Evolutionary conservation across 1,140 invertebrate species (phyloP).

Genomic region (Rhyzopertha dominica): DNA sequence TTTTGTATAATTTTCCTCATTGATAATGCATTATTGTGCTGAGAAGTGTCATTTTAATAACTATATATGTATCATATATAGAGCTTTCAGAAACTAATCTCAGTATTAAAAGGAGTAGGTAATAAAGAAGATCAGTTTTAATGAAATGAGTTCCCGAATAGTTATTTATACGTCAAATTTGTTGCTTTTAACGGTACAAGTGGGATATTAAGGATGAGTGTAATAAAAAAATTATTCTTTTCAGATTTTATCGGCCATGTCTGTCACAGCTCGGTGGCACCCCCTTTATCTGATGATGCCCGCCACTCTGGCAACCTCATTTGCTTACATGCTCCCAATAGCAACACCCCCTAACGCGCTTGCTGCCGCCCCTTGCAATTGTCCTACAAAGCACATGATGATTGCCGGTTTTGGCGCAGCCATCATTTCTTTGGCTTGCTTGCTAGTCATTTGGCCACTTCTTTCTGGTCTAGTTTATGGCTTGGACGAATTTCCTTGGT

Average conservation of each 20-base stretch:
- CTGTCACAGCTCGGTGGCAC: too few relatives aligned
- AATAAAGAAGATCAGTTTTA: too few relatives aligned
- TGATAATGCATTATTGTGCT: too few relatives aligned
- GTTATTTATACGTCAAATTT: not conserved
- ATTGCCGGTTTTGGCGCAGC: not conserved
- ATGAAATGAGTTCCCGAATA: too few relatives aligned
- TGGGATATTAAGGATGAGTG: not conserved
- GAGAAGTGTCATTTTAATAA: too few relatives aligned
- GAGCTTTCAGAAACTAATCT: too few relatives aligned
- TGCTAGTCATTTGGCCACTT: too few relatives aligned
- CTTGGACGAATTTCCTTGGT: too few relatives aligned
- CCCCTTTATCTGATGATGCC: conserved; percentile 81
- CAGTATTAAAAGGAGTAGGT: too few relatives aligned
- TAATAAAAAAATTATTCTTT: conserved; percentile 42
- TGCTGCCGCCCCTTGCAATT: conserved; percentile 68
- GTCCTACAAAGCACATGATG: conserved; percentile 68
- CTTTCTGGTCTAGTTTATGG: too few relatives aligned
- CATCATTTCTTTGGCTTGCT: conserved; percentile 4
- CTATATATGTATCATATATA: too few relatives aligned
- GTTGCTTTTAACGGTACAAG: not conserved
- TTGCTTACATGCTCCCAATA: conserved; percentile 58
- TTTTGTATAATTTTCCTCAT: conserved; percentile 1
- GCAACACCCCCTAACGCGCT: conserved; percentile 84
- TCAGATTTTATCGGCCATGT: too few relatives aligned
- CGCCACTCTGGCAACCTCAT: conserved; percentile 68